Percentiles rank a stretch among this genome's conserved stretches.
Evolutionary conservation across 1,140 invertebrate species (phyloP).

Genomic region (Charaxes varanes): DNA sequence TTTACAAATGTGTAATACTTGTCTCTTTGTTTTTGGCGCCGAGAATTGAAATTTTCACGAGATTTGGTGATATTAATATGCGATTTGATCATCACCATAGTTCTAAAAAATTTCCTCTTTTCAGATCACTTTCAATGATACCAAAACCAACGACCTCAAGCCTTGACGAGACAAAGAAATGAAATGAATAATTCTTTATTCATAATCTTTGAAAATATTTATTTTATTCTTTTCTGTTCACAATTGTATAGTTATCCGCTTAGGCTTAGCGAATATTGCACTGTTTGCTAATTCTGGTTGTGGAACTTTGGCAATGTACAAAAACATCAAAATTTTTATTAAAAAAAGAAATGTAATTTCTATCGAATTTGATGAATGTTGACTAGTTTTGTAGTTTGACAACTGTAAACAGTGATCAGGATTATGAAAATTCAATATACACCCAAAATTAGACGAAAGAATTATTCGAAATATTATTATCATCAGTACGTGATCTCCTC

Average conservation of each 20-base stretch:
- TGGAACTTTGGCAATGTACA: conserved; percentile 3
- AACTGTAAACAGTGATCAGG: conserved; percentile 2
- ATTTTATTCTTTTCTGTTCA: conserved; percentile 5
- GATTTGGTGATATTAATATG: background rate
- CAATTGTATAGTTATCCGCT: conserved; percentile 8
- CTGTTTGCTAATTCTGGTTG: conserved; percentile 10
- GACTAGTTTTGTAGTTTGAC: conserved; percentile 1
- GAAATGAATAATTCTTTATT: conserved; percentile 13
- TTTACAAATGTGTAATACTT: too few species aligned
- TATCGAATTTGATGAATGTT: conserved; percentile 5
- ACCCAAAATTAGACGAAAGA: background rate
- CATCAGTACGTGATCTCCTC: too few species aligned
- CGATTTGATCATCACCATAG: too few species aligned
- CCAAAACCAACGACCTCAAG: conserved; percentile 54
- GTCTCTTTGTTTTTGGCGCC: too few species aligned
- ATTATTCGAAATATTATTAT: too few species aligned
- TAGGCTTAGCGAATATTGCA: conserved; percentile 21
- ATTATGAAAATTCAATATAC: too few species aligned
- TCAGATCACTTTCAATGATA: conserved; percentile 62
- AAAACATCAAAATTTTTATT: background rate
- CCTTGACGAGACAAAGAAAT: conserved; percentile 52
- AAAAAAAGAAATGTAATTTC: conserved; percentile 3
- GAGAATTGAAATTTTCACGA: conserved; percentile 8
- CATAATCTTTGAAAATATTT: conserved; percentile 6
- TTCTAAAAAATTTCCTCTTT: conserved; percentile 25